Conservation (phyloP, 2,888 invertebrate genomes). For the Drosophila fulvimacula region DNA sequence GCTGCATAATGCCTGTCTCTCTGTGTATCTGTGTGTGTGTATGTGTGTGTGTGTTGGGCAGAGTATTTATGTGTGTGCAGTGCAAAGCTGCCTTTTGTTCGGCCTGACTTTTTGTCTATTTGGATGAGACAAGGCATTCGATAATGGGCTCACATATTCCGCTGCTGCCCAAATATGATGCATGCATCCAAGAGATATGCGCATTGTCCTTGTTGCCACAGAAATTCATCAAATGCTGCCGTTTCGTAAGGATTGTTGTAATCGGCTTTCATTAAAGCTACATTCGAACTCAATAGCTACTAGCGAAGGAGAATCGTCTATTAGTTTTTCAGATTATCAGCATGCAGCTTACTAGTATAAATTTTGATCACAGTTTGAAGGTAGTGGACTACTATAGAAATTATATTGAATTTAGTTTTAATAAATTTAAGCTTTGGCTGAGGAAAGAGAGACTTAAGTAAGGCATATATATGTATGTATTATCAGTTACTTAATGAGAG, state of each 20-base stretch:
- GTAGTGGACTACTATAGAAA: not conserved
- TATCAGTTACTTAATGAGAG: not conserved
- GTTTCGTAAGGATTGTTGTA: not conserved
- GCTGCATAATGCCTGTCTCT: slow-evolving; percentile 40
- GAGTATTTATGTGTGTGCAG: slow-evolving; percentile 20
- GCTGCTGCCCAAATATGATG: slow-evolving; percentile 13
- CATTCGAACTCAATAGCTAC: not conserved
- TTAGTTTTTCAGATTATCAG: slow-evolving; percentile 5
- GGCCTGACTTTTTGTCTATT: slow-evolving; percentile 38
- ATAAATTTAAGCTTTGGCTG: too few species aligned
- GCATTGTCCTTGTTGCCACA: slow-evolving; percentile 21
- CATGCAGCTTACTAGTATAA: not conserved
- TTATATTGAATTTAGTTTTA: not conserved
- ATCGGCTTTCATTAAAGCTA: slow-evolving; percentile 15
- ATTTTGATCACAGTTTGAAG: not conserved
- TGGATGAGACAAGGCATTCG: slow-evolving; percentile 36
- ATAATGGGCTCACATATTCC: slow-evolving; percentile 43
- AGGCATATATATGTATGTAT: too few species aligned
- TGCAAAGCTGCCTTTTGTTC: slow-evolving; percentile 51
- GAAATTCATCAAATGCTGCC: slow-evolving; percentile 11
- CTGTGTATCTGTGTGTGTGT: slow-evolving; percentile 4
- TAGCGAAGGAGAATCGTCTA: not conserved
- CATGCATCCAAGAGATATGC: slow-evolving; percentile 2
- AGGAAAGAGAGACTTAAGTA: too few species aligned
- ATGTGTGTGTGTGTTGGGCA: not conserved